Evolutionary conservation across 2,888 invertebrate genomes (phyloP), one percentile per base, ranked within the genome.

Genomic region (Lasioglossum pauxillum): DNA sequence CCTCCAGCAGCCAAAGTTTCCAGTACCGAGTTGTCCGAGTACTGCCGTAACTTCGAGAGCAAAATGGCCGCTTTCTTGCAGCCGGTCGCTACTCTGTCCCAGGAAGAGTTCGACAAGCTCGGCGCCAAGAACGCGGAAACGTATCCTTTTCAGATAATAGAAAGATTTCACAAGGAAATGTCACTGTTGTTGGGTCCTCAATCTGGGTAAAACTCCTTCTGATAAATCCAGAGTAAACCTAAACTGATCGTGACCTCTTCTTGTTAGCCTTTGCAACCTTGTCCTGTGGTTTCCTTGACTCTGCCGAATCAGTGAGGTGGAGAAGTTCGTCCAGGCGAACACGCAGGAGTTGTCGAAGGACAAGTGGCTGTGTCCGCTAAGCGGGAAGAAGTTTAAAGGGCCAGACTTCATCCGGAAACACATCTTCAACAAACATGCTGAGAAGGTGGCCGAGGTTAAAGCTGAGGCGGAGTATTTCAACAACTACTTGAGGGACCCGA

Each of bases 391-490:
- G 95, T 99, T 99, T 96, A 99, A 99, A 95, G 98, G 99, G 0
- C 99, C 99, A 0, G 99, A 99, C 95, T 99, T 99, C 95, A 99
- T 99, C 49, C 97, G 99, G 85, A 99, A 99, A 95, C 99, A 99
- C 95, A 99, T 99, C 89, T 98, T 98, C 94, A 99, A 99, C 95
- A 99, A 99, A 94, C 99, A 99, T 94, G 97, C 95, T 0, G 99
- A 99, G 93, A 99, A 99, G 96, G 97, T 99, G 71, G 98, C 99
- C 64, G 99, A 99, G 95, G 99, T 99, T 1, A 98, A 98, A 89
- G 98, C 98, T 93, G 99, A 99, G 96, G 99, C 99, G 82, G 97
- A 98, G 92, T 99, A 99, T 95, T 99, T 99, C 96, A 99, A 99
- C 96, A 99, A 99, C 95, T 99, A 99, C 96, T 96, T 98, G 92